phyloP scores from a whole-genome alignment of 2,888 invertebrate species.

The Steromphala cineraria region DNA sequence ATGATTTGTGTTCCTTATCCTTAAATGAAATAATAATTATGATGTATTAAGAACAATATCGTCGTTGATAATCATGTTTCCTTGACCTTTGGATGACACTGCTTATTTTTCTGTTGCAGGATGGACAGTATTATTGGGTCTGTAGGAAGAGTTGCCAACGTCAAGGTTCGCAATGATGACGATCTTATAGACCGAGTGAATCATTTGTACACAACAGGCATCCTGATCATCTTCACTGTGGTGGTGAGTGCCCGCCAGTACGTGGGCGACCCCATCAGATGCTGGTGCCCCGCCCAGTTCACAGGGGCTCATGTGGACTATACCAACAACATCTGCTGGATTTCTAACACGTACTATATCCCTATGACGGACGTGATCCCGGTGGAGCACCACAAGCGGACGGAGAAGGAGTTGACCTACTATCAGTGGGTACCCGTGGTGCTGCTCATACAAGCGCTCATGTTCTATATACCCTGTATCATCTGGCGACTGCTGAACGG shows the following conservation, averaged over 20 bases:
- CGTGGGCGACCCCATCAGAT: slow-evolving; percentile 64
- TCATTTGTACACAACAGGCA: slow-evolving; percentile 73
- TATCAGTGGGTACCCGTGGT: slow-evolving; percentile 76
- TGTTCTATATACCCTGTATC: slow-evolving; percentile 77
- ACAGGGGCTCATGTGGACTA: slow-evolving; percentile 77
- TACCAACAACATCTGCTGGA: slow-evolving; percentile 78
- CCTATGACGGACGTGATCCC: slow-evolving; percentile 59
- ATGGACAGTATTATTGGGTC: slow-evolving; percentile 73
- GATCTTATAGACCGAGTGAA: slow-evolving; percentile 74
- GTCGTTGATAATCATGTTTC: background rate
- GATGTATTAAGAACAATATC: too few species aligned
- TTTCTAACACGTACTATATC: slow-evolving; percentile 77
- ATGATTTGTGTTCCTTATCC: too few species aligned
- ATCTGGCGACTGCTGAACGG: slow-evolving; percentile 77
- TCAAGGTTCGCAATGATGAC: slow-evolving; percentile 74
- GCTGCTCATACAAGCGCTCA: slow-evolving; percentile 75
- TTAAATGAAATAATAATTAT: too few species aligned
- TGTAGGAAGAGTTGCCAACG: slow-evolving; percentile 72
- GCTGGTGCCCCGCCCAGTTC: slow-evolving; percentile 77
- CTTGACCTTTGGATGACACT: background rate
- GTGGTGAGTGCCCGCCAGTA: slow-evolving; percentile 74
- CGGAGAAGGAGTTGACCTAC: slow-evolving; percentile 68
- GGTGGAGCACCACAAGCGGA: slow-evolving; percentile 49
- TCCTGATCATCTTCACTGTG: slow-evolving; percentile 74
- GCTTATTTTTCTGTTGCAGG: slow-evolving; percentile 45